phyloP scores from a whole-genome alignment of 2,113 vertebrate genomes.

The Bos javanicus region DNA sequence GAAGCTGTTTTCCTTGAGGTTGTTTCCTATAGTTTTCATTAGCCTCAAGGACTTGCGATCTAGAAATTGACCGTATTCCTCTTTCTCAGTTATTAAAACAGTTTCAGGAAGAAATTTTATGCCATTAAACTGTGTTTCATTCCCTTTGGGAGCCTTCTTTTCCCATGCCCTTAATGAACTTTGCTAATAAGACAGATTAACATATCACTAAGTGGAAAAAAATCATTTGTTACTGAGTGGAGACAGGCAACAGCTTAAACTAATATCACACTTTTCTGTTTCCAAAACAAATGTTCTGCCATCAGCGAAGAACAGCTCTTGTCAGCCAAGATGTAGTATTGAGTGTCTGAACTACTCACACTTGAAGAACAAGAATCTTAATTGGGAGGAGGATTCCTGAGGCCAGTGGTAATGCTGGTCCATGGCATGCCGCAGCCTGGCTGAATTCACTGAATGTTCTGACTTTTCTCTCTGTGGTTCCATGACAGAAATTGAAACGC shows the following conservation, averaged over 20 bases:
- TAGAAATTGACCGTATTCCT: background rate
- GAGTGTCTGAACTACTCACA: background rate
- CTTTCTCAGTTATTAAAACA: background rate
- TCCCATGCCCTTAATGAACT: constrained; percentile 22
- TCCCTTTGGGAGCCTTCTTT: constrained; percentile 5
- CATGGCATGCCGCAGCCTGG: background rate
- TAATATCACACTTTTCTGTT: constrained; percentile 25
- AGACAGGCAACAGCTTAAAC: constrained; percentile 51
- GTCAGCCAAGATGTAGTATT: background rate
- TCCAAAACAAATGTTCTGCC: constrained; percentile 51
- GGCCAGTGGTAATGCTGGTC: background rate
- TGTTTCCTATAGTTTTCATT: background rate
- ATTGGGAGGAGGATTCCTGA: background rate
- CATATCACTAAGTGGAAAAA: background rate
- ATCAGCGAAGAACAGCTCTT: background rate
- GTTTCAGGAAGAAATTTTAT: background rate
- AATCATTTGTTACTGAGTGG: background rate
- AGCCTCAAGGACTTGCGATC: background rate
- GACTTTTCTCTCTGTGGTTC: background rate
- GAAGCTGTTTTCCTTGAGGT: background rate
- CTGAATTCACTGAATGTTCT: background rate
- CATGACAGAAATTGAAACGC: background rate
- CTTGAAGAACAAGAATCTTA: background rate
- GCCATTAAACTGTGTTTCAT: background rate
- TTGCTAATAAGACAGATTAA: constrained; percentile 7